Evolutionary conservation across 1,140 invertebrate genomes (phyloP).

Genomic region (Charaxes varanes): DNA sequence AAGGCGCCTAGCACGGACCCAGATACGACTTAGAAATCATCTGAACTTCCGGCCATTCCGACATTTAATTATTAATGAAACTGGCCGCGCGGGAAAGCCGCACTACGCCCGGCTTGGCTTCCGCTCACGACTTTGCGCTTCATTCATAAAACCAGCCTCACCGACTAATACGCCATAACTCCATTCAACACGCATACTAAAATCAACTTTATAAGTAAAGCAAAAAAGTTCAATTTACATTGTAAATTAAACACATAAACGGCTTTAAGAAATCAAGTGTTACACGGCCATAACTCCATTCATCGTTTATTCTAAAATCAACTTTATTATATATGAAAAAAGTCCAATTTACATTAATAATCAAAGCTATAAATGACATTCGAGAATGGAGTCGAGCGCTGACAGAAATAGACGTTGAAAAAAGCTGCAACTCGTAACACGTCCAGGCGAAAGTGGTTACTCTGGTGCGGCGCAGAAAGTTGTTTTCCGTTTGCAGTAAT

Average conservation of each 20-base stretch:
- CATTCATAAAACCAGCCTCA: constrained; percentile 65
- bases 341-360: constrained; percentile 10
- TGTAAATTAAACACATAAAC: not conserved
- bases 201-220: constrained; percentile 22
- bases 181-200: constrained; percentile 16
- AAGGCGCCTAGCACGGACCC: constrained; percentile 18
- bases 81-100: constrained; percentile 68
- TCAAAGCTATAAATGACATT: not conserved
- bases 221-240: constrained; percentile 15
- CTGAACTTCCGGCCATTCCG: constrained; percentile 64
- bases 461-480: constrained; percentile 53
- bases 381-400: constrained; percentile 8
- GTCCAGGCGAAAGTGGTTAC: constrained; percentile 60
- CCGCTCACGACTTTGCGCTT: constrained; percentile 66
- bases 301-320: constrained; percentile 19
- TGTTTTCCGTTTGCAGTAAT: constrained; percentile 57
- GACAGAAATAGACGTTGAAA: constrained; percentile 61
- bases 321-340: constrained; percentile 28
- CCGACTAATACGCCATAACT: constrained; percentile 27
- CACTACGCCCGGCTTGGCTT: constrained; percentile 61
- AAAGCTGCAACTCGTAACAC: constrained; percentile 55
- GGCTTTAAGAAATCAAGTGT: constrained; percentile 14
- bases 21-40: constrained; percentile 61
- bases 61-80: constrained; percentile 73
- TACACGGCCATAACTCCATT: constrained; percentile 30